Evolutionary conservation across 1,140 invertebrate genomes (phyloP), one percentile per base, ranked within the genome.

Genomic region (Eufriesea mexicana): DNA sequence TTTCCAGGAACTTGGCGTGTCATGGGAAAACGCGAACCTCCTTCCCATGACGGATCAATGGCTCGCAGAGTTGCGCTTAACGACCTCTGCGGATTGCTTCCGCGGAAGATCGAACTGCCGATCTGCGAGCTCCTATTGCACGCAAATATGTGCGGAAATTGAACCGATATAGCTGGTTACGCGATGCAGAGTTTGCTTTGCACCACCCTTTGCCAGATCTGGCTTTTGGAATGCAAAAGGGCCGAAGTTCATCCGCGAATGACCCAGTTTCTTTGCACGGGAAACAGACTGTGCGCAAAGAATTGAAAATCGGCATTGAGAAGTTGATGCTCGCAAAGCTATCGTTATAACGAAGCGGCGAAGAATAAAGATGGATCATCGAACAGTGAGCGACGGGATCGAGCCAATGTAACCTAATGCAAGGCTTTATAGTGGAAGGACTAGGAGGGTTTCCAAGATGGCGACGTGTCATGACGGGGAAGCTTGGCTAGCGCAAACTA

Each of bases 21-120:
- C 20, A 2, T n/a, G 25, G 20, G 49, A 42, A 42, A 66, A 66
- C 61, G 9, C 4, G 55, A 6, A 5, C 10, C 45, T 23, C 7
- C 16, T 73, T 25, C 35, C 42, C 42, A 47, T 47, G 71, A 73
- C 47, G n/a, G 55, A 73, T 73, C 71, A 55, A 73, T 25, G 55
- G 55, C 5, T 9, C 55, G 12, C 20, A 42, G 47, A 73, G 55
- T 73, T 73, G 35, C 23, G 55, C 23, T 73, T 73, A 73, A 73
- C 55, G 55, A 73, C 23, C n/a, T n/a, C 5, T 0, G 10, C n/a
- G 42, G 61, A 61, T 55, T 73, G 25, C 55, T 61, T 73, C 35
- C 2, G 8, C 62, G 62, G 18, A 42, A 64, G 62, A 14, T 42
- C 35, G 10, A 25, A 61, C 10, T 12, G n/a, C 59, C 35, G 10